Conservation (phyloP, 2,888 invertebrate genomes). For the Craniophora ligustri region DNA sequence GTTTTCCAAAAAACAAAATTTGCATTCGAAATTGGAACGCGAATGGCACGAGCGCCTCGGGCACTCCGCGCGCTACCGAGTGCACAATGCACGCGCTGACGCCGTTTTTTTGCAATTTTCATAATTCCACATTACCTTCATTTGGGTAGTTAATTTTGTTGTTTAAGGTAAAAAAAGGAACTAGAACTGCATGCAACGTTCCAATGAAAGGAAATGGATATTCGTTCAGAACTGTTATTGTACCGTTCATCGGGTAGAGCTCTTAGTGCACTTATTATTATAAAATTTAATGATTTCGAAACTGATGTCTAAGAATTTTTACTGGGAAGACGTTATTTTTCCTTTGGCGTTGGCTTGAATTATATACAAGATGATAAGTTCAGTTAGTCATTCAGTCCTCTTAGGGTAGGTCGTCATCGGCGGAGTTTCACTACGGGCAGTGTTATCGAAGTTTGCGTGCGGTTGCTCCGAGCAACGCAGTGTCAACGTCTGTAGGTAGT, state of each 20-base stretch:
- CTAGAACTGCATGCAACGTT: constrained; percentile 51
- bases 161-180: constrained; percentile 52
- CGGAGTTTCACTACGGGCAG: constrained; percentile 11
- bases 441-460: constrained; percentile 44
- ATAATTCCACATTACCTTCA: constrained; percentile 68
- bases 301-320: constrained; percentile 31
- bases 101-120: constrained; percentile 62
- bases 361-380: constrained; percentile 8
- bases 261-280: constrained; percentile 14
- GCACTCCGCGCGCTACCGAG: constrained; percentile 81
- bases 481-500: constrained; percentile 50
- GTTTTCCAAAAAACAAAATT: constrained; percentile 76
- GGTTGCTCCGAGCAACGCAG: constrained; percentile 55
- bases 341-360: constrained; percentile 8
- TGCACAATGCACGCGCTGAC: constrained; percentile 65
- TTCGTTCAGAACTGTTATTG: constrained; percentile 50
- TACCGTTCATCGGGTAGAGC: constrained; percentile 31
- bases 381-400: constrained; percentile 21
- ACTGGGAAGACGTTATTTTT: background rate
- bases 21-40: constrained; percentile 85
- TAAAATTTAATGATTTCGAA: constrained; percentile 30
- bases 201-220: constrained; percentile 64
- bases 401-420: constrained; percentile 44
- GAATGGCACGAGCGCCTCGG: constrained; percentile 83
- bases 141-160: constrained; percentile 56